phyloP scores from a whole-genome alignment of 64 coral and sea anemone genomes.

The Porites lutea region DNA sequence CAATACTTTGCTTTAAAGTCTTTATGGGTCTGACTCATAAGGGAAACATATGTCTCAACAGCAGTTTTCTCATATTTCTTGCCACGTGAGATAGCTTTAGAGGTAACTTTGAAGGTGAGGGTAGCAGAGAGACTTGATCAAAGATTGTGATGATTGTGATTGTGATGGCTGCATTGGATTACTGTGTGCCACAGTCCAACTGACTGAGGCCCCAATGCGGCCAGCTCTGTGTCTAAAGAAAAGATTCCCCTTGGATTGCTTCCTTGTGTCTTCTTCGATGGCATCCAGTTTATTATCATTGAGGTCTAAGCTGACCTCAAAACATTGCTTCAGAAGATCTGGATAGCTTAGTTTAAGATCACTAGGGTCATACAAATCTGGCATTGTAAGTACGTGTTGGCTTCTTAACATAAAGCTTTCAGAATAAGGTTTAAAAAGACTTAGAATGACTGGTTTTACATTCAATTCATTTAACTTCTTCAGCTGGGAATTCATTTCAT shows the following conservation, averaged over 20 bases:
- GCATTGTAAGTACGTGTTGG: not conserved
- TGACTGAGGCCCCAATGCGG: conserved; percentile 24
- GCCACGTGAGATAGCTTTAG: conserved; percentile 38
- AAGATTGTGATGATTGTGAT: conserved; percentile 41
- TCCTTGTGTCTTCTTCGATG: no score
- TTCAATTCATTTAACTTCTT: conserved; percentile 14
- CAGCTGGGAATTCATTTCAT: not conserved
- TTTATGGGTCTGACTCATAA: not conserved
- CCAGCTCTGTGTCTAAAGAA: conserved; percentile 47
- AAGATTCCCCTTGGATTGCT: not conserved
- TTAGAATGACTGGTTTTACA: conserved; percentile 33
- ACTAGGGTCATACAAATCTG: conserved; percentile 1
- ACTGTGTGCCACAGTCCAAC: not conserved
- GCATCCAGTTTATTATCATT: not conserved
- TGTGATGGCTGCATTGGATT: conserved; percentile 32
- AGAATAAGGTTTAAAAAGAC: not conserved
- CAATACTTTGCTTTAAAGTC: conserved; percentile 46
- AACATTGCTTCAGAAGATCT: conserved; percentile 11
- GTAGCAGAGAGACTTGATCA: conserved; percentile 47
- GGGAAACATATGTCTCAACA: conserved; percentile 24
- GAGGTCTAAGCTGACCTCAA: not conserved
- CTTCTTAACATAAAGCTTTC: conserved; percentile 20
- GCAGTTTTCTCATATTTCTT: conserved; percentile 38
- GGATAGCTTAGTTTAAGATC: conserved; percentile 8
- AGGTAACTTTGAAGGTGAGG: conserved; percentile 33